Percentiles rank a stretch among this genome's conserved stretches.
phyloP scores from a whole-genome alignment of 2,888 invertebrate genomes.

The Lepidochrysops patricia region DNA sequence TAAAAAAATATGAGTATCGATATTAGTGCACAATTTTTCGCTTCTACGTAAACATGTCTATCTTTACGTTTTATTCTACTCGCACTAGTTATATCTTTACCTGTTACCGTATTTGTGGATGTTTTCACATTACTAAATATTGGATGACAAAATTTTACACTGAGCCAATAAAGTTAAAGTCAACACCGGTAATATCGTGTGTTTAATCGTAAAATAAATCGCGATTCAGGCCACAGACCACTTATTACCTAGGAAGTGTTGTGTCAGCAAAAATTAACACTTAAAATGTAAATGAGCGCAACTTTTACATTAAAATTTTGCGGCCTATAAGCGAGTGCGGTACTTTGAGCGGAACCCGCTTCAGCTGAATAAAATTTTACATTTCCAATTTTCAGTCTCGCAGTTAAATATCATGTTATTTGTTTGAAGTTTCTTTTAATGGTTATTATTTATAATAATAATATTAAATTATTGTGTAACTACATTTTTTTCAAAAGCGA shows the following conservation, averaged over 20 bases:
- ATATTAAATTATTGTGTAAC: no score
- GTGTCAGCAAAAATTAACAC: slow-evolving; percentile 12
- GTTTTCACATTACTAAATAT: not conserved
- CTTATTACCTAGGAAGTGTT: slow-evolving; percentile 13
- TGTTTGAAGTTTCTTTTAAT: no score
- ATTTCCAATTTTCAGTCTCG: not conserved
- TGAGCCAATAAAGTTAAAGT: not conserved
- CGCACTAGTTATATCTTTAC: no score
- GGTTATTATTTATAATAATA: no score
- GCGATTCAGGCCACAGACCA: slow-evolving; percentile 3
- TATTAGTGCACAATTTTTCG: no score
- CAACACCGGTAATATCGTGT: not conserved
- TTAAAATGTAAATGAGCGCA: slow-evolving; percentile 10
- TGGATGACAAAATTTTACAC: not conserved
- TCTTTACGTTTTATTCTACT: no score
- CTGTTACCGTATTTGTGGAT: no score
- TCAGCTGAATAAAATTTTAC: not conserved
- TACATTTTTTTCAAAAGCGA: no score
- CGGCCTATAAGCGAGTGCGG: slow-evolving; percentile 6
- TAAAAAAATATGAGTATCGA: no score
- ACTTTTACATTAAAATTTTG: slow-evolving; percentile 10
- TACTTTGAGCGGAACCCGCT: not conserved
- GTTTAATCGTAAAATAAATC: slow-evolving; percentile 7
- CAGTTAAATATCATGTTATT: not conserved
- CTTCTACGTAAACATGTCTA: no score